phyloP scores from a whole-genome alignment of 2,797 vertebrate species.

The Aulostomus chinensis region DNA sequence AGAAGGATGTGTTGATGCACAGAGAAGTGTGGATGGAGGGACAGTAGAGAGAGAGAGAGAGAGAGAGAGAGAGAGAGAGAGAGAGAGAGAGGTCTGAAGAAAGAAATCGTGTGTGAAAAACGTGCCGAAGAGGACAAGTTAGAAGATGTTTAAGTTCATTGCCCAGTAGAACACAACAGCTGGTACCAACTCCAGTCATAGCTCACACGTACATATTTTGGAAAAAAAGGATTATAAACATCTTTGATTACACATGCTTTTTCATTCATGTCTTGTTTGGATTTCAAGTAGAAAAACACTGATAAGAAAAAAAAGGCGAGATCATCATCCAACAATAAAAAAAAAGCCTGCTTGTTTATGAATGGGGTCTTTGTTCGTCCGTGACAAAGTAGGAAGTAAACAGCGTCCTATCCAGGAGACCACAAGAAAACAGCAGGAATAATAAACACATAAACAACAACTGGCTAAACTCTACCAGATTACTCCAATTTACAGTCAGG shows the following conservation, averaged over 20 bases:
- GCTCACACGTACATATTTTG: slow-evolving; percentile 4
- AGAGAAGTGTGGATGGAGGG: slow-evolving; percentile 39
- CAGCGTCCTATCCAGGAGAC: slow-evolving; percentile 48
- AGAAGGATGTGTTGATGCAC: slow-evolving; percentile 47
- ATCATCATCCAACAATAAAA: neutral
- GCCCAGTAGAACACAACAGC: slow-evolving; percentile 23
- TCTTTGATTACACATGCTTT: slow-evolving; percentile 15
- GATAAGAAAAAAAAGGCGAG: slow-evolving; percentile 10
- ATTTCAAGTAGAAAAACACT: no score
- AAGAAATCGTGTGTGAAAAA: slow-evolving; percentile 26
- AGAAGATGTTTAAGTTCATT: slow-evolving; percentile 26
- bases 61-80: no score
- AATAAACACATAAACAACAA: slow-evolving; percentile 56
- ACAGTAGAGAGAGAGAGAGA: slow-evolving; percentile 29
- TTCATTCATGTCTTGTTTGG: slow-evolving; percentile 6
- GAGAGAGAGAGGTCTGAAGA: slow-evolving; percentile 31
- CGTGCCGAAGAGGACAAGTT: slow-evolving; percentile 7
- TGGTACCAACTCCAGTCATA: slow-evolving; percentile 10
- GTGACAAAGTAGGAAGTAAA: slow-evolving; percentile 49
- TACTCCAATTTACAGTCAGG: slow-evolving; percentile 52
- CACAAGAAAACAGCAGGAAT: slow-evolving; percentile 44
- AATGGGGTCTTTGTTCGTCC: slow-evolving; percentile 56
- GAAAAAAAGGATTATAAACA: slow-evolving; percentile 23
- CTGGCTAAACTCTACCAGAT: slow-evolving; percentile 66
- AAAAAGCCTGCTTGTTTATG: slow-evolving; percentile 27